A percentile compares a stretch with the other conserved stretches of the same genome.
Evolutionary conservation across 2,113 vertebrate genomes (phyloP).

Genomic region (Tauraco erythrolophus): DNA sequence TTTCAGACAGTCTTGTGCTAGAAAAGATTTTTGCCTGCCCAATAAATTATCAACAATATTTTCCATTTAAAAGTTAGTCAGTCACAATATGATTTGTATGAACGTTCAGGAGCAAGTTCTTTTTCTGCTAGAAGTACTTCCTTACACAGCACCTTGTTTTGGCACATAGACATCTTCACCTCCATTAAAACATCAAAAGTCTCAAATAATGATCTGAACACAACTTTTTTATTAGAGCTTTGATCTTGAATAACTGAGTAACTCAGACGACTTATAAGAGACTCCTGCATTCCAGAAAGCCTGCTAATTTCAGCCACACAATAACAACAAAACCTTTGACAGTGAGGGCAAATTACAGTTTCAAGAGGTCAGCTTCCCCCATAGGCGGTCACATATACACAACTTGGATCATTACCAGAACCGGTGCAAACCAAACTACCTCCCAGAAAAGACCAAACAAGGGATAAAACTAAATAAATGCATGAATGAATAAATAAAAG

Average conservation of each 20-base stretch:
- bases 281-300: neutral
- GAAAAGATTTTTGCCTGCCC: neutral
- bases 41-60: constrained; percentile 1
- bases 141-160: neutral
- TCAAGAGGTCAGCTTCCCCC: neutral
- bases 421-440: neutral
- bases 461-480: neutral
- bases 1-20: neutral
- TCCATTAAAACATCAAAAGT: neutral
- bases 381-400: neutral
- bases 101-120: neutral
- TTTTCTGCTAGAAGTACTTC: neutral
- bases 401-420: neutral
- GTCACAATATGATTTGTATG: neutral
- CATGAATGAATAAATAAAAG: neutral
- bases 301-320: neutral
- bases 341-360: neutral
- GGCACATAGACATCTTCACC: neutral
- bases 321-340: neutral
- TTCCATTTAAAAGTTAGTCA: neutral
- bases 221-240: neutral
- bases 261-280: neutral
- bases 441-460: neutral
- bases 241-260: neutral
- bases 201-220: neutral